Base-by-base conservation (phyloP, 1,140 invertebrate species). In the Drosophila melanica region DNA sequence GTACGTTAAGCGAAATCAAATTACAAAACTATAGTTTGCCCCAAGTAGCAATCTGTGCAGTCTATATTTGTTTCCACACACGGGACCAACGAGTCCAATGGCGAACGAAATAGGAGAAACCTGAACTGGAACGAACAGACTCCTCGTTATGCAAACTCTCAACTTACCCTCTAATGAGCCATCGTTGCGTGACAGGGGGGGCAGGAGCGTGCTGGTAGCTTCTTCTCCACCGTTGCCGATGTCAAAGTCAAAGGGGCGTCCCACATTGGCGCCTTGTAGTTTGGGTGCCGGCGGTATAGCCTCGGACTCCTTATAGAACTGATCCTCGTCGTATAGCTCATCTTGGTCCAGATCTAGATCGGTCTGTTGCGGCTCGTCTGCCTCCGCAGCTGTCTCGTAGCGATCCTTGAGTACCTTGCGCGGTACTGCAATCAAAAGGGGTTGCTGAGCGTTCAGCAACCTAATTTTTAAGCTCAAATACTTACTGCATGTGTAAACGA, bases 401-500 rank as follows among this genome's bases (percentile, higher is more conserved):
- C 95, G 93, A 75, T 96, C 95, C 73, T 95, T 95, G 3, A 98
- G 91, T 11, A 98, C 96, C 90, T 95, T 95, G 47, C 96, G 93
- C n/a, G 96, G 96, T 60, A 97, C 97, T 98, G 92, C 0, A 66
- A 58, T 37, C 5, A 42, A 35, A 55, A 6, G 23, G 14, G 16
- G 6, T 14, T 2, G 12, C 2, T 18, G 7, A 1, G 2, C 12
- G 3, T 3, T 41, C 2, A 6, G 20, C 27, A 16, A 4, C 4
- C 18, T 11, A 18, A 18, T 18, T 5, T 1, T 11, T 12, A 6
- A 23, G 6, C 5, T 37, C 0, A 50, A 47, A 3, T 73, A 95
- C 96, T 96, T 93, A 98, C 98, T 97, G 93, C 97, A 98, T 10
- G 97, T 97, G 92, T 98, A 98, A 60, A 97, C 96, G 48, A 98